Conservation (phyloP, 53 echinoderm and acorn worm genomes). For the Patiria pectinifera region DNA sequence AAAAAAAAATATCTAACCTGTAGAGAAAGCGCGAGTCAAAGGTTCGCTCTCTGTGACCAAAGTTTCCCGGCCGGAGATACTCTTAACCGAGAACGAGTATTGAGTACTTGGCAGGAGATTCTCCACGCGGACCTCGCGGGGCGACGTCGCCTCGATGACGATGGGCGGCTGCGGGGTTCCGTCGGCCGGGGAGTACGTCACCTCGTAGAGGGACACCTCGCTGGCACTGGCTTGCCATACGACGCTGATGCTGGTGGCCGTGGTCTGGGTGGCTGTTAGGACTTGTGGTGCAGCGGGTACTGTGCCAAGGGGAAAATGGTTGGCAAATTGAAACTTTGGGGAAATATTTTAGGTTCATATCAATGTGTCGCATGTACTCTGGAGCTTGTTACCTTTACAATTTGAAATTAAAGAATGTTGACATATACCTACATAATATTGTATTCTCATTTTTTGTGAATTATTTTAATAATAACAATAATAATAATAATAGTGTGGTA, state of each 20-base stretch:
- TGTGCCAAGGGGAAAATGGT: background rate
- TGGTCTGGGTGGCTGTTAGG: background rate
- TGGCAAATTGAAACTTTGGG: background rate
- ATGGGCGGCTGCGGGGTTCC: conserved; percentile 39
- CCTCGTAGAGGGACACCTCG: conserved; percentile 66
- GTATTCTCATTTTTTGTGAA: too few relatives aligned
- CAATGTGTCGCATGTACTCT: too few relatives aligned
- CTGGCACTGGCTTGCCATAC: conserved; percentile 52
- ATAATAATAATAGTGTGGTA: too few relatives aligned
- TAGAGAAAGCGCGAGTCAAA: background rate
- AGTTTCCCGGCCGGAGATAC: conserved; percentile 39
- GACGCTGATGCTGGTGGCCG: conserved; percentile 49
- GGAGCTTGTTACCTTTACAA: too few relatives aligned
- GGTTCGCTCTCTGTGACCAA: conserved; percentile 14
- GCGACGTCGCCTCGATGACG: background rate
- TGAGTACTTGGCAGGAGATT: conserved; percentile 47
- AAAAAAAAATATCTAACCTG: conserved; percentile 35
- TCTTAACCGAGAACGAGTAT: conserved; percentile 55
- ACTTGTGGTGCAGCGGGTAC: conserved; percentile 49
- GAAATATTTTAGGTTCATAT: too few relatives aligned
- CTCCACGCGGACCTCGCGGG: conserved; percentile 44
- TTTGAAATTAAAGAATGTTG: too few relatives aligned
- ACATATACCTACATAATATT: too few relatives aligned
- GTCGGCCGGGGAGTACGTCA: conserved; percentile 54
- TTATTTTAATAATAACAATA: too few relatives aligned